A percentile compares a stretch with the other conserved stretches of the same genome.
phyloP scores from a whole-genome alignment of 2,113 vertebrate genomes.

The Dipodomys ordii region DNA sequence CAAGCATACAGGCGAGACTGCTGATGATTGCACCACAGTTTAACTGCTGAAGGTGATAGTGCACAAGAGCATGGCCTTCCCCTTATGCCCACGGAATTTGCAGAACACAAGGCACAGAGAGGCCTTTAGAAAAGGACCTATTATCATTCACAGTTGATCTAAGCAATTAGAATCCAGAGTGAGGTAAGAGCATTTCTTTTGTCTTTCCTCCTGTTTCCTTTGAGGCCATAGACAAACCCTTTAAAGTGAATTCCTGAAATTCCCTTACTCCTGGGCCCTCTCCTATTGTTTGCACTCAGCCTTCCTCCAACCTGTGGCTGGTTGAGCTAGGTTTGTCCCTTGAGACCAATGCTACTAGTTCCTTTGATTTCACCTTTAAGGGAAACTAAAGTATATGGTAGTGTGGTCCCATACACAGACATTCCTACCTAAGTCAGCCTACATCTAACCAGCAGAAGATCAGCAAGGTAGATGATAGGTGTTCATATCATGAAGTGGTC shows the following conservation, averaged over 20 bases:
- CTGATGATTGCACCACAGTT: conserved; percentile 36
- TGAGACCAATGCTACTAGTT: background rate
- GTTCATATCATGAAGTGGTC: too few species aligned
- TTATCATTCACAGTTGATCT: background rate
- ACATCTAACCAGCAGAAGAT: background rate
- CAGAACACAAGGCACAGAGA: background rate
- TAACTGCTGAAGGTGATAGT: background rate
- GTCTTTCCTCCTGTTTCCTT: background rate
- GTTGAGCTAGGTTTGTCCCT: background rate
- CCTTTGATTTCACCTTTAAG: background rate
- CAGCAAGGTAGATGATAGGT: background rate
- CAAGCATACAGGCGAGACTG: conserved; percentile 24
- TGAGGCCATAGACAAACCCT: background rate
- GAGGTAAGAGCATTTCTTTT: background rate
- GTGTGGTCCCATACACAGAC: background rate
- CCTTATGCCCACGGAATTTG: background rate
- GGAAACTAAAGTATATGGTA: background rate
- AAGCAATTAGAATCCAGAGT: background rate
- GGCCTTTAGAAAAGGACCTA: background rate
- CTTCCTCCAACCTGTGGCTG: background rate
- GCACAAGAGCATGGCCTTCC: background rate
- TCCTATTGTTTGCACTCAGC: background rate
- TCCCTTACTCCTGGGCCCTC: background rate
- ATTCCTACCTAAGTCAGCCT: background rate
- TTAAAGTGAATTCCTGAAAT: background rate